phyloP scores from a whole-genome alignment of 2,888 invertebrate genomes.

The Ichneumoninae sp. region DNA sequence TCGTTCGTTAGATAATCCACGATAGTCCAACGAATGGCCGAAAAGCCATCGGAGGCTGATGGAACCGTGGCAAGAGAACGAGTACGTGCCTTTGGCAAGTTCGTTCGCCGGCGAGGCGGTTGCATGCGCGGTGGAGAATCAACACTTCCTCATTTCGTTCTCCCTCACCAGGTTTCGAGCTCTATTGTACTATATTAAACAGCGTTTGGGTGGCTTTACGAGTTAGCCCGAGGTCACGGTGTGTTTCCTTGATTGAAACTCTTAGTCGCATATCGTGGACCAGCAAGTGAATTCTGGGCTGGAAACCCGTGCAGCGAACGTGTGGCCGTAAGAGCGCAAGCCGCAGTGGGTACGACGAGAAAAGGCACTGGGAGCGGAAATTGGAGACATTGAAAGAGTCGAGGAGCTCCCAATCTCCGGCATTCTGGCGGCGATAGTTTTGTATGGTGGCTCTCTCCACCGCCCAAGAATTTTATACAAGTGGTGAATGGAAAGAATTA shows the following conservation, averaged over 20 bases:
- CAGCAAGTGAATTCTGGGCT: conserved; percentile 3
- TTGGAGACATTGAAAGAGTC: conserved; percentile 42
- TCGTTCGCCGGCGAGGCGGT: not conserved
- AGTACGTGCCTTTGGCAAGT: conserved; percentile 14
- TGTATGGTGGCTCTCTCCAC: not conserved
- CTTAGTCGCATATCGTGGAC: conserved; percentile 40
- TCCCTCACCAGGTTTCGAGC: conserved; percentile 1
- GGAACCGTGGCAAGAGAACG: not conserved
- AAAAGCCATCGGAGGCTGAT: conserved; percentile 1
- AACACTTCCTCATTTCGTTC: conserved; percentile 21
- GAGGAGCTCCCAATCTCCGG: conserved; percentile 25
- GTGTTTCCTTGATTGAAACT: conserved; percentile 78
- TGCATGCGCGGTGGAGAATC: conserved; percentile 6
- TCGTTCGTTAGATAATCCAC: not conserved
- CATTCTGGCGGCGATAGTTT: not conserved
- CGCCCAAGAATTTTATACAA: not conserved
- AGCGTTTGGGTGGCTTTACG: conserved; percentile 64
- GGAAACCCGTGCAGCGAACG: not conserved
- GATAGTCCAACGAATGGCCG: not conserved
- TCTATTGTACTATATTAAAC: conserved; percentile 5
- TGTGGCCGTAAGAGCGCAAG: conserved; percentile 71
- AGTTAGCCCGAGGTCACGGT: conserved; percentile 60
- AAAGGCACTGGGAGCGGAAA: conserved; percentile 28
- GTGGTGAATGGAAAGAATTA: not conserved
- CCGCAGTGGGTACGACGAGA: conserved; percentile 60